Conservation (phyloP, 2,113 vertebrate genomes). For the Prionailurus viverrinus region DNA sequence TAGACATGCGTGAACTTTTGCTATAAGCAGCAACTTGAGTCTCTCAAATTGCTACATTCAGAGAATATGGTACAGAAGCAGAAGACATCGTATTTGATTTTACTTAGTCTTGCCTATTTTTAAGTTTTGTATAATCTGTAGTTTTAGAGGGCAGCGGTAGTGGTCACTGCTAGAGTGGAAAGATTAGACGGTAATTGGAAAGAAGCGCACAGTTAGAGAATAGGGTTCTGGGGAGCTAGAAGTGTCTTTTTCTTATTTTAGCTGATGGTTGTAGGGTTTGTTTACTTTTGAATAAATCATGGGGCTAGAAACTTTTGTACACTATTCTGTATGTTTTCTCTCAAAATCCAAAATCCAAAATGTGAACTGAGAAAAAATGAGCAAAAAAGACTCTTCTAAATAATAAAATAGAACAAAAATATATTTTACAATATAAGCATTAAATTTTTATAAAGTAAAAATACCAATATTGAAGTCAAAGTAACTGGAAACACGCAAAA, state of each 20-base stretch:
- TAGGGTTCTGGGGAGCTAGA: accelerated
- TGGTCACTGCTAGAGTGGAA: not conserved
- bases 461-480: not conserved
- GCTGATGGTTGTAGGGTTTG: not conserved
- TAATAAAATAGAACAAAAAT: not conserved
- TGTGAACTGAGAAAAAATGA: not conserved
- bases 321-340: not conserved
- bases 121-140: not conserved
- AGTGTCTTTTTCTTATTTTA: not conserved
- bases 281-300: not conserved
- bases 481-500: not conserved
- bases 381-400: not conserved
- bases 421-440: not conserved
- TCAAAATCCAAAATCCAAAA: not conserved
- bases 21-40: not conserved
- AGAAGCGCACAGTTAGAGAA: accelerated
- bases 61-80: not conserved
- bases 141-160: not conserved
- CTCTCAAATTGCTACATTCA: not conserved
- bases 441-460: not conserved
- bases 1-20: not conserved
- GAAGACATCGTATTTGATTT: not conserved
- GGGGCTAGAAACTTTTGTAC: not conserved
- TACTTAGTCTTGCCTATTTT: not conserved
- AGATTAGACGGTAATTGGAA: not conserved